phyloP scores from a whole-genome alignment of 2,797 vertebrate species.

The Merluccius polli region DNA sequence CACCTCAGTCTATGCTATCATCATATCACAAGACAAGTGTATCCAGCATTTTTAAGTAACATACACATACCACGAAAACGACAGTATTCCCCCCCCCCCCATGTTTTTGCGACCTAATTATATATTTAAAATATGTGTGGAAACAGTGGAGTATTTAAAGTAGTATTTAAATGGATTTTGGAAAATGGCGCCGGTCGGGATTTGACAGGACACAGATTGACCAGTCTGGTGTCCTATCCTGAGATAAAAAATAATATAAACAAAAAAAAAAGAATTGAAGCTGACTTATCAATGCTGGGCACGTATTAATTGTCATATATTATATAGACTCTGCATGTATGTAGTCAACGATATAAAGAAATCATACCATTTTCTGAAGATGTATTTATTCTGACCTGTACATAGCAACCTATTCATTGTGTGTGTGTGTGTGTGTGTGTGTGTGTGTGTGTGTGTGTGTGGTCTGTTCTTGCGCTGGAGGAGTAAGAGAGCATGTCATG shows the following conservation, averaged over 20 bases:
- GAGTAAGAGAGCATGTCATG: constrained; percentile 27
- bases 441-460: background rate
- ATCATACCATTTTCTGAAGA: constrained; percentile 67
- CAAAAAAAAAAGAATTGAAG: constrained; percentile 24
- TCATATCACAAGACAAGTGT: background rate
- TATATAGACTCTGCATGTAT: constrained; percentile 67
- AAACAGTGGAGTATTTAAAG: background rate
- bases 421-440: background rate
- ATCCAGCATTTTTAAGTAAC: constrained; percentile 43
- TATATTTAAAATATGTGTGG: constrained; percentile 11
- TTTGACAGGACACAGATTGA: constrained; percentile 49
- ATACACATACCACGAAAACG: background rate
- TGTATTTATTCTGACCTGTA: constrained; percentile 75
- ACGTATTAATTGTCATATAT: constrained; percentile 26
- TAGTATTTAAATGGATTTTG: background rate
- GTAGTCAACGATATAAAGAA: constrained; percentile 66
- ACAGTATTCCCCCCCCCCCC: background rate
- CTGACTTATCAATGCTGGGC: constrained; percentile 63
- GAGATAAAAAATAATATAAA: background rate
- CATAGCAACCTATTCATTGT: constrained; percentile 49
- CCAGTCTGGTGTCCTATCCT: constrained; percentile 56
- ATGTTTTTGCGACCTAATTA: background rate
- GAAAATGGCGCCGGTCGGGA: constrained; percentile 1
- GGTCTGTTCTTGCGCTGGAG: constrained; percentile 28
- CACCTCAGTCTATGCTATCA: background rate